Base-by-base conservation (phyloP, 2,888 invertebrate species). In the Rhyacophila evoluta region DNA sequence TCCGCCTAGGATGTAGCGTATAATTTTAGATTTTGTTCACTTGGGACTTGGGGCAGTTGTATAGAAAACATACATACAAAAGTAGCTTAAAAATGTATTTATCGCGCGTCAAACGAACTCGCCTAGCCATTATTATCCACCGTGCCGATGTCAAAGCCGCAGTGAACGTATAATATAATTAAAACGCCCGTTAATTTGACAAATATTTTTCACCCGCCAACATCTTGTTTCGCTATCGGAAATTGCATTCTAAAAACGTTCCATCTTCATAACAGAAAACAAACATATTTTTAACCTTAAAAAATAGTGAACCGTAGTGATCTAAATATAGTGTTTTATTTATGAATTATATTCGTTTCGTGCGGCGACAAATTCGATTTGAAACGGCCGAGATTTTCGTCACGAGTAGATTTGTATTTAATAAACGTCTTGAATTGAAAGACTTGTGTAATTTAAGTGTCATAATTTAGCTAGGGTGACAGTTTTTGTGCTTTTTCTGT, bases 1-100 rank as follows among this genome's bases (percentile, higher is more conserved):
- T 87, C 87, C 85, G 85, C 83, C 82, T 83, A 85, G 73, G 67
- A 73, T 77, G 72, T 38, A 77, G 78, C 33, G 78, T 74, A 28
- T 71, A 75, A 75, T 69, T 70, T 78, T 78, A 78, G 78, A 78
- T 67, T n/a, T 73, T 29, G 37, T 36, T 27, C 41, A 55, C 74
- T 37, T 69, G 29, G 69, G 33, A 28, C 69, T 15, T 12, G 74
- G n/a, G 36, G 71, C 75, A 72, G 29, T 71, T 68, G 75, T 37
- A 72, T 72, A 75, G 70, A 78, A 75, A 74, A 75, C 74, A 72
- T 73, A 37, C 75, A 70, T 74, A 55, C 73, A 33, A 73, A 71
- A 83, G 84, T 84, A 85, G 84, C 84, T 83, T 84, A 25, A 74
- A 74, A 36, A 38, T 68, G 75, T 69, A 69, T 72, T 72, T 37